phyloP scores from a whole-genome alignment of 2,113 vertebrate genomes.

The Malaclemys terrapin region DNA sequence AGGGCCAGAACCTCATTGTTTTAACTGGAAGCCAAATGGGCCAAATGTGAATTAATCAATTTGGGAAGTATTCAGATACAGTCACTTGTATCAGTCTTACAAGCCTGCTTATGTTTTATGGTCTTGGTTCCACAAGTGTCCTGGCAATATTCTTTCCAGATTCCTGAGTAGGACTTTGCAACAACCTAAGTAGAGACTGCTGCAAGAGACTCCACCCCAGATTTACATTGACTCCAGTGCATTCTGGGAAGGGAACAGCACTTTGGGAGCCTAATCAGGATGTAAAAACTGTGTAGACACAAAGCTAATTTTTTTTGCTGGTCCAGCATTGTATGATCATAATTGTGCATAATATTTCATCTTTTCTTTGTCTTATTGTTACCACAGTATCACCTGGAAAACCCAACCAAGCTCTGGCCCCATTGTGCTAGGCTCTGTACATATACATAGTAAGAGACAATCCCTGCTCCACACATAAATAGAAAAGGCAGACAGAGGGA shows the following conservation, averaged over 20 bases:
- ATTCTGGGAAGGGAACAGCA: fast-evolving
- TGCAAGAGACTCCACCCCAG: background rate
- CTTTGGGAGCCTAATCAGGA: background rate
- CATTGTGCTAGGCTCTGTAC: background rate
- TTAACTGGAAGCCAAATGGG: constrained; percentile 19
- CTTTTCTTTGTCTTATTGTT: background rate
- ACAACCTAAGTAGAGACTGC: background rate
- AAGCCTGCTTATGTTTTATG: background rate
- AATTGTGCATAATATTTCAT: fast-evolving
- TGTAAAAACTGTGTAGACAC: fast-evolving
- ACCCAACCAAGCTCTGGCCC: background rate
- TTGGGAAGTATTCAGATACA: constrained; percentile 29
- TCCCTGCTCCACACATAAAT: background rate
- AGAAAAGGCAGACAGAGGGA: background rate
- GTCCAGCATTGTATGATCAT: fast-evolving
- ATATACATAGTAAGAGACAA: background rate
- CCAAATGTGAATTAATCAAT: background rate
- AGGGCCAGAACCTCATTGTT: background rate
- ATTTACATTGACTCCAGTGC: background rate
- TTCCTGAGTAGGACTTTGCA: background rate
- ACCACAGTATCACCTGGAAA: background rate
- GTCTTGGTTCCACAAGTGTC: background rate
- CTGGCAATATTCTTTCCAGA: background rate
- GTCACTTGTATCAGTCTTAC: background rate
- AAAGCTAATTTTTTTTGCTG: background rate